Conservation (phyloP, 2,797 vertebrate species). For the Syngnathus rostellatus region DNA sequence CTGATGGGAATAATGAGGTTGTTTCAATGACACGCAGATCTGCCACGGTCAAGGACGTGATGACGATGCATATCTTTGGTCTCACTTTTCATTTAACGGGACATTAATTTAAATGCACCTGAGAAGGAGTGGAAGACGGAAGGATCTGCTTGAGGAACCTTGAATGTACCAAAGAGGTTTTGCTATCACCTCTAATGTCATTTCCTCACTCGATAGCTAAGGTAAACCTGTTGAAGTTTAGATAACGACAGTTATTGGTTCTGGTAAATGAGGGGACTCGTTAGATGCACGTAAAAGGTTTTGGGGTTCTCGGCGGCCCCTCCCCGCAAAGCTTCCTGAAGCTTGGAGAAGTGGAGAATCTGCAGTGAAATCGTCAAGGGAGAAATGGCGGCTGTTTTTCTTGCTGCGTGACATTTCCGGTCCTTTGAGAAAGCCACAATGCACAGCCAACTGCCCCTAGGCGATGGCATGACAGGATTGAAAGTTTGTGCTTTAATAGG, state of each 20-base stretch:
- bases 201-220: neutral
- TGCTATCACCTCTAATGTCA: conserved; percentile 22
- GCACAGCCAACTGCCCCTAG: conserved; percentile 17
- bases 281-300: conserved; percentile 29
- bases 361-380: conserved; percentile 11
- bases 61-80: conserved; percentile 32
- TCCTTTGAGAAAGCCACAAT: conserved; percentile 24
- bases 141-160: conserved; percentile 12
- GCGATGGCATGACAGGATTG: conserved; percentile 20
- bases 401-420: conserved; percentile 41
- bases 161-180: conserved; percentile 20
- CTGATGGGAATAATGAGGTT: conserved; percentile 14
- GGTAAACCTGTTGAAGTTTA: conserved; percentile 16
- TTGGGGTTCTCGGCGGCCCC: conserved; percentile 17
- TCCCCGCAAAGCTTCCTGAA: conserved; percentile 41
- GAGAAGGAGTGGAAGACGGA: conserved; percentile 17
- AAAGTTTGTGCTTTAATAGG: conserved; percentile 33
- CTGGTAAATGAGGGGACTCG: conserved; percentile 42
- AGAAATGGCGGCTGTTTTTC: conserved; percentile 32
- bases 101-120: conserved; percentile 57
- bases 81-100: conserved; percentile 43
- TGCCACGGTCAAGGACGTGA: conserved; percentile 40
- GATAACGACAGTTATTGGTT: conserved; percentile 38
- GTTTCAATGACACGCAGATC: conserved; percentile 14
- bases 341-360: conserved; percentile 16